Evolutionary conservation across 2,888 invertebrate genomes (phyloP).

Genomic region (Melikaiella ostensackeni): DNA sequence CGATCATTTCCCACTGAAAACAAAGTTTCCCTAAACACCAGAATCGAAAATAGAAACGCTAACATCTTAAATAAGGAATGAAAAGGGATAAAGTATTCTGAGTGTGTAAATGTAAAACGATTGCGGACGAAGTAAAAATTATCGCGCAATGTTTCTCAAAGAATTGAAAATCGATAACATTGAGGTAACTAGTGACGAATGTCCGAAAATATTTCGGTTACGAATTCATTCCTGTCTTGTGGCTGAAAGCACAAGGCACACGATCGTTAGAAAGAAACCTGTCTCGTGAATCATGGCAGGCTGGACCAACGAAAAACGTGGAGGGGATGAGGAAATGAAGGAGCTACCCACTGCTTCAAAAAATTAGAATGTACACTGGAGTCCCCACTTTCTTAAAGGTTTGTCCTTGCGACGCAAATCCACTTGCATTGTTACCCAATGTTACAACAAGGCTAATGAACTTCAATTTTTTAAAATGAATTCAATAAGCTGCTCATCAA

Average conservation of each 20-base stretch:
- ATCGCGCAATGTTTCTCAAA: conserved; percentile 32
- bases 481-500: background rate
- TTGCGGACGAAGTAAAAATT: background rate
- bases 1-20: too few relatives aligned
- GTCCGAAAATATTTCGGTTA: conserved; percentile 10
- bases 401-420: conserved; percentile 30
- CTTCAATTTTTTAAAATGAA: background rate
- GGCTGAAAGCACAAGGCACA: background rate
- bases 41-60: too few relatives aligned
- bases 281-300: conserved; percentile 30
- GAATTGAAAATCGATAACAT: conserved; percentile 7
- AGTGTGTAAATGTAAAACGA: too few relatives aligned
- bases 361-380: conserved; percentile 34
- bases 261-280: conserved; percentile 36
- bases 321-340: conserved; percentile 27
- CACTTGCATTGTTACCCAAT: conserved; percentile 33
- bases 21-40: too few relatives aligned
- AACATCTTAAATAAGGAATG: too few relatives aligned
- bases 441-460: conserved; percentile 32
- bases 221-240: background rate
- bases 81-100: too few relatives aligned
- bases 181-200: background rate
- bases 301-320: conserved; percentile 21
- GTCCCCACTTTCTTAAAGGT: conserved; percentile 11
- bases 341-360: conserved; percentile 35